Conservation (phyloP, 2,888 invertebrate species). For the Scaptomyza tumidula region DNA sequence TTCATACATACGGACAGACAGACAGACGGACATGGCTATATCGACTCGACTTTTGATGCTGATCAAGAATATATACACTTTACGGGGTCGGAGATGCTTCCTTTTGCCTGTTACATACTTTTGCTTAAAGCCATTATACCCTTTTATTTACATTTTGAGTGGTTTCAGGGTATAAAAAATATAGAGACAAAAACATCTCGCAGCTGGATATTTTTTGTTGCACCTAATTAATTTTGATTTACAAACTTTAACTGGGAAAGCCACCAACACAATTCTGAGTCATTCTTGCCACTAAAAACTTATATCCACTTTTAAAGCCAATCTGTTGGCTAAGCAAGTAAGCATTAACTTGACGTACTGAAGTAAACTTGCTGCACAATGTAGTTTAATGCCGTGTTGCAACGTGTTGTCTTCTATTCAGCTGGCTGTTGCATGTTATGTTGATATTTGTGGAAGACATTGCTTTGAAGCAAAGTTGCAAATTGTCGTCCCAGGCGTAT, state of each 20-base stretch:
- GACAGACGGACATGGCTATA: no score
- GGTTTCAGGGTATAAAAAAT: neutral
- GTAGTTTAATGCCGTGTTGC: neutral
- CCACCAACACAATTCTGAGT: conserved; percentile 44
- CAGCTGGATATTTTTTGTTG: conserved; percentile 53
- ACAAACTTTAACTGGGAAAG: conserved; percentile 37
- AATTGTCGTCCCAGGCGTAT: conserved; percentile 68
- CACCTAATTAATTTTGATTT: conserved; percentile 68
- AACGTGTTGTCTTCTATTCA: neutral
- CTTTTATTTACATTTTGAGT: no score
- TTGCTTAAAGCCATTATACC: no score
- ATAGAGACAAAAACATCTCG: conserved; percentile 40
- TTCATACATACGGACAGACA: no score
- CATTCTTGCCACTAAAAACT: neutral
- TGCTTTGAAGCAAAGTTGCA: conserved; percentile 13
- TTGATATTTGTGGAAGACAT: conserved; percentile 42
- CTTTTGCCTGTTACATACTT: no score
- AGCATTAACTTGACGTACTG: conserved; percentile 1
- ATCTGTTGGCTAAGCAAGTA: conserved; percentile 22
- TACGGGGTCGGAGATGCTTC: no score
- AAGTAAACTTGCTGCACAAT: conserved; percentile 36
- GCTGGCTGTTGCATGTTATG: conserved; percentile 57
- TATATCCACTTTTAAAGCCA: conserved; percentile 16
- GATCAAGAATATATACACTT: no score
- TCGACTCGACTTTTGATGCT: no score